A percentile compares a stretch with the other conserved stretches of the same genome.
phyloP scores from a whole-genome alignment of 2,888 invertebrate species.

The Xestobium rufovillosum region DNA sequence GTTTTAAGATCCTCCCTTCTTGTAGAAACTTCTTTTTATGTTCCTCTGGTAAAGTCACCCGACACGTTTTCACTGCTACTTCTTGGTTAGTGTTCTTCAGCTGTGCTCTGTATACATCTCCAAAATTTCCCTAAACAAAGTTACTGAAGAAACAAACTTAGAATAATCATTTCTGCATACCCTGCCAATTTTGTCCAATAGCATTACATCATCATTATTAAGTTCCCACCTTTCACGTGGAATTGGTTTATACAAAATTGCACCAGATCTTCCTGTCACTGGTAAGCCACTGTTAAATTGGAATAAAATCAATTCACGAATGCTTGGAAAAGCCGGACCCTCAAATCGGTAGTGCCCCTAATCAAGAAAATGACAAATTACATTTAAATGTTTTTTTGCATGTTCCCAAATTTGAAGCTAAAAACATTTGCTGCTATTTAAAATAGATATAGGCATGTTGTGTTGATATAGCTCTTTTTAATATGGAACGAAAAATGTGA shows the following conservation, averaged over 20 bases:
- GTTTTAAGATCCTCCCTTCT: conserved; percentile 91
- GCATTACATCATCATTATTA: conserved; percentile 88
- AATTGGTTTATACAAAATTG: conserved; percentile 78
- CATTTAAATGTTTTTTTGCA: neutral
- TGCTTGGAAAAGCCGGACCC: conserved; percentile 87
- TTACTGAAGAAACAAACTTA: neutral
- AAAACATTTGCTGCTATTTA: too few relatives aligned
- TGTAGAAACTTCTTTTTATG: conserved; percentile 88
- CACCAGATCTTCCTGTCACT: conserved; percentile 88
- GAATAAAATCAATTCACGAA: conserved; percentile 84
- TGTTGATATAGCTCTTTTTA: too few relatives aligned
- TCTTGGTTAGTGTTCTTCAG: conserved; percentile 75
- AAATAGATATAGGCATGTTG: too few relatives aligned
- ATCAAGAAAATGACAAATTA: conserved; percentile 1
- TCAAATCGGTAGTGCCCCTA: conserved; percentile 91
- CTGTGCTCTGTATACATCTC: conserved; percentile 91
- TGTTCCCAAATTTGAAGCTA: too few relatives aligned
- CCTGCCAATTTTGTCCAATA: conserved; percentile 88
- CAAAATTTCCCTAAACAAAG: conserved; percentile 83
- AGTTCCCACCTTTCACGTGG: conserved; percentile 91
- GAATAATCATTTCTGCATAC: conserved; percentile 48
- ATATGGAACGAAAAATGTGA: too few relatives aligned
- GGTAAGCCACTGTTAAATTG: conserved; percentile 80
- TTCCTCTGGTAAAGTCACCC: conserved; percentile 89
- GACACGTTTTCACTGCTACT: conserved; percentile 94